Percentiles rank a stretch among this genome's conserved stretches.
phyloP scores from a whole-genome alignment of 2,113 vertebrate genomes.

The Mustela lutreola region DNA sequence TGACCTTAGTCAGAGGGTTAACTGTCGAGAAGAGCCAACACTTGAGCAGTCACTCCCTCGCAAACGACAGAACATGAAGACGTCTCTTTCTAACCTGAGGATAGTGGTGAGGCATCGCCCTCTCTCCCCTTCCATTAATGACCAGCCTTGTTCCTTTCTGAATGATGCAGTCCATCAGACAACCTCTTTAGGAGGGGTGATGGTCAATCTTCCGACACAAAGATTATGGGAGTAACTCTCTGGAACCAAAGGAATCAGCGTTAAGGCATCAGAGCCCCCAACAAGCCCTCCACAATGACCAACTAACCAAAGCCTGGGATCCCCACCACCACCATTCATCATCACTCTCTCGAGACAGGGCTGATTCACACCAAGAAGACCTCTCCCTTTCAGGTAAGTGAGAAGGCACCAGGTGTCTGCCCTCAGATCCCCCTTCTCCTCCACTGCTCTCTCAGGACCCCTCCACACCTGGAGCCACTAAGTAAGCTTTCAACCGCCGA shows the following conservation, averaged over 20 bases:
- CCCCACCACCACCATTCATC: neutral
- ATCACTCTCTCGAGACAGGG: neutral
- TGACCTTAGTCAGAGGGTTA: neutral
- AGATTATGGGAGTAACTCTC: neutral
- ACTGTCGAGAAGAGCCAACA: neutral
- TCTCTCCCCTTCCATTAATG: neutral
- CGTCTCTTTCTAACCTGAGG: neutral
- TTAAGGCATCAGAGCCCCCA: neutral
- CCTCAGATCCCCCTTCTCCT: too few relatives aligned
- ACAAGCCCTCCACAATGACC: neutral
- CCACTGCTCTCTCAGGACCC: neutral
- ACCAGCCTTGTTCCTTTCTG: neutral
- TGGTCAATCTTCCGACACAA: neutral
- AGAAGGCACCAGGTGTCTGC: neutral
- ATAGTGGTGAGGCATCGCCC: neutral
- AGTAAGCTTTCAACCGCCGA: rapidly evolving
- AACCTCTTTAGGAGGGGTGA: neutral
- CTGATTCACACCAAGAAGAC: neutral
- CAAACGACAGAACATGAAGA: neutral
- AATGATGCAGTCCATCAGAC: neutral
- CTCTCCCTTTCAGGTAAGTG: neutral
- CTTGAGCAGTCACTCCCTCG: neutral
- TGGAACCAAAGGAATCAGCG: neutral
- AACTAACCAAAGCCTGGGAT: neutral
- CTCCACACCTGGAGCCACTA: rapidly evolving